Percentiles rank a stretch among this genome's conserved stretches.
These are phyloP conservation scores for Dendrocincla tyrannina DNA, from an alignment of 2,797 vertebrate species.

Conservation along the genomic window DNA sequence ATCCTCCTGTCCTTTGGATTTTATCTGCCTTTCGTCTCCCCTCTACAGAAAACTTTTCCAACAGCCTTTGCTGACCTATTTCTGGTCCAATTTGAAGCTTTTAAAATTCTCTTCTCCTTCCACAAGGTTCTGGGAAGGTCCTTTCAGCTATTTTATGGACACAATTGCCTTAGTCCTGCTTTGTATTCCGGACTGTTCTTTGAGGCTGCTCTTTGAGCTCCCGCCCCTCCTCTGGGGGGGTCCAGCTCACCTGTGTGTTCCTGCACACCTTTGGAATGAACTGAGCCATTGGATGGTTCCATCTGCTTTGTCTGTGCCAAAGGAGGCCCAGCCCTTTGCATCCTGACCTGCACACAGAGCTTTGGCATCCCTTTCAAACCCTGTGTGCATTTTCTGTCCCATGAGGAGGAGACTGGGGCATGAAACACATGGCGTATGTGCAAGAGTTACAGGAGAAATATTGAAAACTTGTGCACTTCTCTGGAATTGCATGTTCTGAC, in stretches of 20 bases:
- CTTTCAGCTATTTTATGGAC: not conserved
- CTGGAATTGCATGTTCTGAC: not conserved
- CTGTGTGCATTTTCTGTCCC: not conserved
- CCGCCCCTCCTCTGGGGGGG: not conserved
- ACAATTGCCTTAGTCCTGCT: not conserved
- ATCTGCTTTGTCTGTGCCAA: not conserved
- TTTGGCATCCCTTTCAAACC: not conserved
- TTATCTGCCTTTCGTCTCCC: not conserved
- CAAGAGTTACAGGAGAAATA: accelerated
- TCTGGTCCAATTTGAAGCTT: not conserved
- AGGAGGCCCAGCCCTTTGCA: not conserved
- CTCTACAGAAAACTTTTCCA: not conserved
- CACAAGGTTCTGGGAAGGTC: not conserved
- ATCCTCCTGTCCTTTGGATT: not conserved
- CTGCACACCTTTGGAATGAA: not conserved
- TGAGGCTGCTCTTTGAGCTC: not conserved
- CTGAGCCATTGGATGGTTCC: not conserved
- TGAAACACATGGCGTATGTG: not conserved
- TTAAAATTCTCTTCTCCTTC: not conserved
- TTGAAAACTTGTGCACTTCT: not conserved
- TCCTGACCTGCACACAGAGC: not conserved
- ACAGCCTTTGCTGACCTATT: not conserved
- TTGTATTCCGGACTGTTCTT: not conserved
- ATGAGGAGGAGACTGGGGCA: not conserved
- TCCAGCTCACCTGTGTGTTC: not conserved